phyloP scores from a whole-genome alignment of 2,888 invertebrate species.

The Hydropsyche betteni region DNA sequence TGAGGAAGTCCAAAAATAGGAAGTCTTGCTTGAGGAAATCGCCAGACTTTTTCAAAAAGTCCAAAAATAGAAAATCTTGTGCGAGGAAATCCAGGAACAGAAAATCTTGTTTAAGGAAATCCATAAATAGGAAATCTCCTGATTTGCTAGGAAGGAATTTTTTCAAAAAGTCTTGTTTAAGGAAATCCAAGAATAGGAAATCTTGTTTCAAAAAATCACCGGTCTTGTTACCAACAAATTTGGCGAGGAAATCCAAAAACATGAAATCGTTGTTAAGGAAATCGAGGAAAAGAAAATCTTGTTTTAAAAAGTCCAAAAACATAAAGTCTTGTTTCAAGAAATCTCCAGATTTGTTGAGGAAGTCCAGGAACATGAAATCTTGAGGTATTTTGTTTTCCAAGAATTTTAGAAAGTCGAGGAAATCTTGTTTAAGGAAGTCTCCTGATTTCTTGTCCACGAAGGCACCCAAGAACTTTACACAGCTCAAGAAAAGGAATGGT shows the following conservation, averaged over 20 bases:
- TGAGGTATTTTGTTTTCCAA: conserved; percentile 6
- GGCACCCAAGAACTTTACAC: neutral
- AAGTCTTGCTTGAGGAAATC: conserved; percentile 22
- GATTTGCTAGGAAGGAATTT: neutral
- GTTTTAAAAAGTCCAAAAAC: neutral
- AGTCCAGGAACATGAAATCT: conserved; percentile 11
- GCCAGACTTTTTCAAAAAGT: neutral
- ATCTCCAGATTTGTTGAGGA: neutral
- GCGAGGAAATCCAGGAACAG: neutral
- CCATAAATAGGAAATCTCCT: neutral
- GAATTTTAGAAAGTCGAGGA: conserved; percentile 2
- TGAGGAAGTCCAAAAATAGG: neutral
- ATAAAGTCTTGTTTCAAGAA: neutral
- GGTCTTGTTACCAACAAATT: neutral
- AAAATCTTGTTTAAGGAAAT: conserved; percentile 18
- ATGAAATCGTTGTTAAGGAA: conserved; percentile 3
- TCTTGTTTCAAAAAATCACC: conserved; percentile 4
- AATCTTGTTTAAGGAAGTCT: conserved; percentile 26
- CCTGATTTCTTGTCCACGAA: conserved; percentile 1
- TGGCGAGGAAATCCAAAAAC: conserved; percentile 11
- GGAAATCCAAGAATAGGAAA: neutral
- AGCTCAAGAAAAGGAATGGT: conserved; percentile 1
- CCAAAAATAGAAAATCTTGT: neutral
- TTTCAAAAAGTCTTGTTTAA: neutral
- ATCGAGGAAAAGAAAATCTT: conserved; percentile 15